Evolutionary conservation across 2,797 vertebrate genomes (phyloP).

Genomic region (Yasuhikotakia modesta): DNA sequence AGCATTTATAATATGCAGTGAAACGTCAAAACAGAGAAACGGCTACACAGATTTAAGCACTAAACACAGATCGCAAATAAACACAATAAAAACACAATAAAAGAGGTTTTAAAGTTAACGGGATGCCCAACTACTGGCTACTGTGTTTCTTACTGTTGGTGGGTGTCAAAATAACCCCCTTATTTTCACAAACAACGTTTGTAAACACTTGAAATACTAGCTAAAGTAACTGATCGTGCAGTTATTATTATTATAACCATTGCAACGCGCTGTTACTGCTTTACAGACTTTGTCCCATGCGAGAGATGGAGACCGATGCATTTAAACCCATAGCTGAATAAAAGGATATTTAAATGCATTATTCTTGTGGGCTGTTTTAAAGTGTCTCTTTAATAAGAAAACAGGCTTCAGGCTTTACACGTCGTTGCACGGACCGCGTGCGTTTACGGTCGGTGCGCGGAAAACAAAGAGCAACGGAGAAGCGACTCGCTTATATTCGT

Average conservation of each 20-base stretch:
- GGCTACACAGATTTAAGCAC: background rate
- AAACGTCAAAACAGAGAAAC: background rate
- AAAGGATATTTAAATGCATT: background rate
- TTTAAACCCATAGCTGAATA: conserved; percentile 1
- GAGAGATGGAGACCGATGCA: conserved; percentile 25
- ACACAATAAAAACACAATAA: no score
- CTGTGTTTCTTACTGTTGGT: conserved; percentile 48
- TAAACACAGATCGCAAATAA: no score
- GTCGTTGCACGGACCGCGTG: conserved; percentile 37
- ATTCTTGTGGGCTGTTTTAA: background rate
- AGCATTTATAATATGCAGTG: background rate
- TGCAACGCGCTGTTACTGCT: background rate
- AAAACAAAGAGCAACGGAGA: conserved; percentile 56
- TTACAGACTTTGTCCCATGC: background rate
- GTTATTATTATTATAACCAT: background rate
- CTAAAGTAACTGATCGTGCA: background rate
- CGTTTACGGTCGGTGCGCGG: conserved; percentile 52
- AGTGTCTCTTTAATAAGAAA: background rate
- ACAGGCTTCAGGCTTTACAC: background rate
- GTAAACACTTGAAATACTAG: background rate
- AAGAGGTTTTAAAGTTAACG: no score
- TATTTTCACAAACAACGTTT: conserved; percentile 28
- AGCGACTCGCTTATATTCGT: background rate
- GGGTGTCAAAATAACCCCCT: conserved; percentile 63
- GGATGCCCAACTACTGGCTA: no score